These are phyloP conservation scores for Drosophila nikananu DNA, from an alignment of 1,140 invertebrate genomes.

Conservation along the genomic window DNA sequence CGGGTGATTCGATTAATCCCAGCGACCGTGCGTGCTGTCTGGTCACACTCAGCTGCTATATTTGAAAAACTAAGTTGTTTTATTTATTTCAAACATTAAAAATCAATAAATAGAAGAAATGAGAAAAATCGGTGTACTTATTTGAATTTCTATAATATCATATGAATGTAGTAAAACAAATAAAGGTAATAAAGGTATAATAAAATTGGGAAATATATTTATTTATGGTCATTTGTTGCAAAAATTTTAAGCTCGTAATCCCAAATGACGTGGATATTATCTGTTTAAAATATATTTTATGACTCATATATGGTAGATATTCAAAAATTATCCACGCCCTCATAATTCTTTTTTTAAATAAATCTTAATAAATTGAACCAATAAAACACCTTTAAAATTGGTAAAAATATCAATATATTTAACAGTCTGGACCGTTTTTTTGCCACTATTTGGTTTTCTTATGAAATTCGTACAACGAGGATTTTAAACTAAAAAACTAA, in stretches of 20 bases:
- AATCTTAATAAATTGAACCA: not conserved
- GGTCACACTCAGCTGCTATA: not conserved
- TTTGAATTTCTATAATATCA: not conserved
- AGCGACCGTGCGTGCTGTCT: not conserved
- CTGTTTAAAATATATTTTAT: not conserved
- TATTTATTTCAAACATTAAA: not conserved
- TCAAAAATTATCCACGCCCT: not conserved
- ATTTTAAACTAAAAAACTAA: conserved; percentile 30
- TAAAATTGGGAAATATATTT: too few relatives aligned
- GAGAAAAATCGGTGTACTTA: not conserved
- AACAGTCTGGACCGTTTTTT: conserved; percentile 34
- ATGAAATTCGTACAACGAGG: conserved; percentile 46
- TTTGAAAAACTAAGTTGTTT: not conserved
- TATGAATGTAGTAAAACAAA: not conserved
- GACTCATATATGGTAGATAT: not conserved
- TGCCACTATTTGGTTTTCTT: conserved; percentile 25
- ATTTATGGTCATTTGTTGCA: not conserved
- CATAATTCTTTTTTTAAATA: fast-evolving
- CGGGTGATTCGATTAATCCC: not conserved
- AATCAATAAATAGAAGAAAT: not conserved
- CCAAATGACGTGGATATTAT: not conserved
- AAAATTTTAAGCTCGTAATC: not conserved
- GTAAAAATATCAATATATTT: conserved; percentile 42
- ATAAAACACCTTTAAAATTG: not conserved
- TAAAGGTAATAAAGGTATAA: too few relatives aligned